A percentile compares a stretch with the other conserved stretches of the same genome.
Conservation (phyloP, 2,888 invertebrate genomes). For the Gastracanthus pulcherrimus region DNA sequence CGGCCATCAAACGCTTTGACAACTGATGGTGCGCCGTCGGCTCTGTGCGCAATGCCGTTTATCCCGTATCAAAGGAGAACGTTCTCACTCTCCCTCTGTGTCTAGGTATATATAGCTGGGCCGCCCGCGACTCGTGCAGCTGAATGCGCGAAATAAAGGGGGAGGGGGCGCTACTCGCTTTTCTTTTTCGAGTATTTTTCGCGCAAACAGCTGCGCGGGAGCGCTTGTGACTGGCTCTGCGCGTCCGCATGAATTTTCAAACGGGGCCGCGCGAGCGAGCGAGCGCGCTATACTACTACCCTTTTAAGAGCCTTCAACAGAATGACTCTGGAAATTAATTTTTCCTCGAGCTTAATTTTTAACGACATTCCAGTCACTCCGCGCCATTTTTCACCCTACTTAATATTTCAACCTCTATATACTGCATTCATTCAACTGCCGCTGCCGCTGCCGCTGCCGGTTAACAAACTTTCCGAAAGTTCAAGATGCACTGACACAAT, state of each 20-base stretch:
- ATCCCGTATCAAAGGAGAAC: slow-evolving; percentile 19
- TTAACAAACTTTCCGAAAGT: neutral
- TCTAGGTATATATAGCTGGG: too few relatives aligned
- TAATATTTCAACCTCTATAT: neutral
- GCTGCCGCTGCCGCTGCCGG: neutral
- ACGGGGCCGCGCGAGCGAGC: slow-evolving; percentile 1
- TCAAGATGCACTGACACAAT: neutral
- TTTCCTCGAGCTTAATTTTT: slow-evolving; percentile 37
- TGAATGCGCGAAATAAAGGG: too few relatives aligned
- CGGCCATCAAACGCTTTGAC: slow-evolving; percentile 18
- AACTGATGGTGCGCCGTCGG: neutral
- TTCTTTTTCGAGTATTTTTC: neutral
- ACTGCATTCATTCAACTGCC: neutral
- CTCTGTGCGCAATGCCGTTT: neutral
- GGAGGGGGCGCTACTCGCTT: too few relatives aligned
- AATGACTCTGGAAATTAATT: slow-evolving; percentile 36
- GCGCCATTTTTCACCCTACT: neutral
- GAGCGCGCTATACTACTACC: neutral
- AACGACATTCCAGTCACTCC: slow-evolving; percentile 19
- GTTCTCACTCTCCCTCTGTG: neutral
- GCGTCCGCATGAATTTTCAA: slow-evolving; percentile 34
- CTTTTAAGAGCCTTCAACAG: slow-evolving; percentile 32
- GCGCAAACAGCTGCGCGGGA: neutral
- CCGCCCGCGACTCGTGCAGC: too few relatives aligned
- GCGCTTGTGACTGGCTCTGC: neutral